Conservation (phyloP, 2,888 invertebrate genomes). For the Galeopsomyia nigrocyanea region DNA sequence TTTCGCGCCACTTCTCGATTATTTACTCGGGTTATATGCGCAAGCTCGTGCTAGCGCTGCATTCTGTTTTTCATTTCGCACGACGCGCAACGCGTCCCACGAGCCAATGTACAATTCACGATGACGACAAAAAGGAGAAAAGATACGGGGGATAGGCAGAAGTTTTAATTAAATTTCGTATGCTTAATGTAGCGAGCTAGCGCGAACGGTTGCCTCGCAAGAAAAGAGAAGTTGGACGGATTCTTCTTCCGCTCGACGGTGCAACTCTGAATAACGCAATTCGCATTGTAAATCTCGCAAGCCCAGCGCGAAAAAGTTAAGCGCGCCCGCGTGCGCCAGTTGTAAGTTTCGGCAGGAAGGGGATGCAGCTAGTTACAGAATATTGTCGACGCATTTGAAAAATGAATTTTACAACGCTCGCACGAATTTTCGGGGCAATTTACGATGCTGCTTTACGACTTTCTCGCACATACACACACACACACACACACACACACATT, state of each 20-base stretch:
- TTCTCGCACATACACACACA: too few species aligned
- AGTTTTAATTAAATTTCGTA: constrained; percentile 45
- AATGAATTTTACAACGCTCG: too few species aligned
- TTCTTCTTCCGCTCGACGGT: neutral
- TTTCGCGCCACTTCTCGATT: constrained; percentile 18
- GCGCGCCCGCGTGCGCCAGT: too few species aligned
- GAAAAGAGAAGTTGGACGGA: constrained; percentile 28
- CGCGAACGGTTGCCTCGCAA: neutral
- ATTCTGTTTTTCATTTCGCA: constrained; percentile 34
- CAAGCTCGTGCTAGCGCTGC: too few species aligned
- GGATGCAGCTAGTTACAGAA: too few species aligned
- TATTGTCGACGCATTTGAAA: too few species aligned
- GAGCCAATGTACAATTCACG: constrained; percentile 4
- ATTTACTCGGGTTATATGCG: constrained; percentile 10
- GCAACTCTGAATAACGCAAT: constrained; percentile 35
- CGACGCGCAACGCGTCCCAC: neutral
- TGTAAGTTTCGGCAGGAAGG: too few species aligned
- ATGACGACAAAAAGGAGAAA: constrained; percentile 23
- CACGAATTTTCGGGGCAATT: too few species aligned
- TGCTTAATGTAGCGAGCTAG: constrained; percentile 28
- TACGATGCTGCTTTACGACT: too few species aligned
- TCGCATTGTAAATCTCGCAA: constrained; percentile 24
- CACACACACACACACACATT: too few species aligned
- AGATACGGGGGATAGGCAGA: constrained; percentile 18
- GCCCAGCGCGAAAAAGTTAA: constrained; percentile 2